Conservation (phyloP, 2,113 vertebrate genomes). For the Arizona elegans region DNA sequence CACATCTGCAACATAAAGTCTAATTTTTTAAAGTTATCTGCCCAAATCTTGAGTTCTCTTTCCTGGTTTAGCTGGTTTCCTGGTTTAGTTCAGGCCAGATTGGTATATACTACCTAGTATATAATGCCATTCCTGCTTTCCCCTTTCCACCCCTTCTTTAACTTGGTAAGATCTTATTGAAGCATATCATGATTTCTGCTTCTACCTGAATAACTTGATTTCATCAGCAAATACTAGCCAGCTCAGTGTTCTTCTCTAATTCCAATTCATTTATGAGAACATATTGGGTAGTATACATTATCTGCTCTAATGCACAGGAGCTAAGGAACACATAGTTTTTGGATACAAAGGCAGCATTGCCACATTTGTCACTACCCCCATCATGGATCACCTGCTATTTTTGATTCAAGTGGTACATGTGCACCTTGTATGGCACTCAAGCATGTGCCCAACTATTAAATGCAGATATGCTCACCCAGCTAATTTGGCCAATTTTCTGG, state of each 20-base stretch:
- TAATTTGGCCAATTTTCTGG: not conserved
- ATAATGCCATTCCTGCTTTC: not conserved
- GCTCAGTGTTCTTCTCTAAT: not conserved
- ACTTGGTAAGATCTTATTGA: not conserved
- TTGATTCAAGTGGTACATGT: not conserved
- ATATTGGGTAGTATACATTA: not conserved
- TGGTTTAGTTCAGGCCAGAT: not conserved
- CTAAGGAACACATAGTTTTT: not conserved
- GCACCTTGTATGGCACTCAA: not conserved
- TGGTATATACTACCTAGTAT: not conserved
- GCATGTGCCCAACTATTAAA: not conserved
- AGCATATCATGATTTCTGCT: not conserved
- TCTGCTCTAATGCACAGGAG: not conserved
- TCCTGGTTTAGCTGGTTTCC: not conserved
- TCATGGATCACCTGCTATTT: not conserved
- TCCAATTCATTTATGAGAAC: not conserved
- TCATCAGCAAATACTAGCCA: not conserved
- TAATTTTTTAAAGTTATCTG: not conserved
- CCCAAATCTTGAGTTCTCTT: not conserved
- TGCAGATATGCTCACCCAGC: not conserved
- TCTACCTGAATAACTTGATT: not conserved
- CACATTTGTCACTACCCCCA: not conserved
- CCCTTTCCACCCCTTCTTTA: not conserved
- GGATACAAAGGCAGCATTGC: not conserved
- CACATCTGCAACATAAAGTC: not conserved